A percentile compares a stretch with the other conserved stretches of the same genome.
These are phyloP conservation scores for Romanogobio albipinnatus DNA, from an alignment of 2,113 vertebrate species.

Conservation along the genomic window DNA sequence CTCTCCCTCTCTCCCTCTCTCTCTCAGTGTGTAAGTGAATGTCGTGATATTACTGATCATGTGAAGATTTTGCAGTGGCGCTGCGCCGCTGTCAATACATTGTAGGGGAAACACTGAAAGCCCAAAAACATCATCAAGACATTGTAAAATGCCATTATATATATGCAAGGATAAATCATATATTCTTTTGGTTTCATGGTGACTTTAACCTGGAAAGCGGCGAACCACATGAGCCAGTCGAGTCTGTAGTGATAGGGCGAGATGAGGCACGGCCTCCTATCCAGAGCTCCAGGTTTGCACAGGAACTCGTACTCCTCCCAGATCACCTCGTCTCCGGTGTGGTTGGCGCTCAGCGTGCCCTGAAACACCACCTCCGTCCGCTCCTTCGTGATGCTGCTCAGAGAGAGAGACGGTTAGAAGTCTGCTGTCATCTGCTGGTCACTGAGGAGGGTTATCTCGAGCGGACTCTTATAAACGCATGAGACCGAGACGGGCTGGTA, in stretches of 20 bases:
- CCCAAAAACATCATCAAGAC: no score
- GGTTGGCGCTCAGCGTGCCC: slow-evolving; percentile 84
- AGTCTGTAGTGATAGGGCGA: slow-evolving; percentile 93
- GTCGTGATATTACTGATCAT: no score
- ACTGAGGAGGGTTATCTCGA: not conserved
- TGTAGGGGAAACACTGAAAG: no score
- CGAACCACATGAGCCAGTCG: slow-evolving; percentile 99
- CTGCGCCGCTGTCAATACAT: no score
- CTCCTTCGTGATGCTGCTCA: slow-evolving; percentile 88
- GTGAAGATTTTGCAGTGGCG: no score
- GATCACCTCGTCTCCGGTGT: slow-evolving; percentile 75
- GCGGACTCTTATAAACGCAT: no score
- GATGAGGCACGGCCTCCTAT: slow-evolving; percentile 83
- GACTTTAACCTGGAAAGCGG: slow-evolving; percentile 88
- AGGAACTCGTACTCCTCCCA: slow-evolving; percentile 96
- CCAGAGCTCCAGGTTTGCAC: slow-evolving; percentile 88
- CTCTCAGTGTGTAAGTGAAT: no score
- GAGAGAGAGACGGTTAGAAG: not conserved
- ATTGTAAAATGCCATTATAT: no score
- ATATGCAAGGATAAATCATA: no score
- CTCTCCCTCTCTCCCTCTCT: no score
- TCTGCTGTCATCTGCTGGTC: not conserved
- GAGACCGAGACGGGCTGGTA: slow-evolving; percentile 53
- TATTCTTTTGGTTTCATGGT: no score
- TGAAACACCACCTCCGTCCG: slow-evolving; percentile 93